phyloP scores from a whole-genome alignment of 2,888 invertebrate genomes.

The Athripsodes cinereus region DNA sequence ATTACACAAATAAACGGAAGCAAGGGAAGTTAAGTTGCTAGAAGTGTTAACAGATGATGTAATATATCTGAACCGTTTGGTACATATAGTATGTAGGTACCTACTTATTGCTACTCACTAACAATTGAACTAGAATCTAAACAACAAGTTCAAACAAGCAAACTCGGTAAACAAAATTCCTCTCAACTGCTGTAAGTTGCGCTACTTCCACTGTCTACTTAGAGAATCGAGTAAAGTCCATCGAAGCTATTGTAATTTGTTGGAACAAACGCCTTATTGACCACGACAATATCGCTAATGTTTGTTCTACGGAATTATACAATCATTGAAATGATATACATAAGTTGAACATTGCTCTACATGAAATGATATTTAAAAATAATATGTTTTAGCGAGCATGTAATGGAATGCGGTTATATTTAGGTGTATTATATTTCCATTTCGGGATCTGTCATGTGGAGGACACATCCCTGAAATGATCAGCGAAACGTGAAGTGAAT shows the following conservation, averaged over 20 bases:
- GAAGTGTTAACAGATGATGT: not conserved
- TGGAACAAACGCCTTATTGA: not conserved
- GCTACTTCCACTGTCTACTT: not conserved
- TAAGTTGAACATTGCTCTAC: no score
- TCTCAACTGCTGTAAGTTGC: not conserved
- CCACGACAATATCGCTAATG: not conserved
- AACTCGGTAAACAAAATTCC: constrained; percentile 13
- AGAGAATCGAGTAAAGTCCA: not conserved
- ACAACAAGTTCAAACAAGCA: constrained; percentile 24
- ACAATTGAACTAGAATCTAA: constrained; percentile 15
- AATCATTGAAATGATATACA: no score
- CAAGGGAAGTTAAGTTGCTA: not conserved
- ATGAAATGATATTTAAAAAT: no score
- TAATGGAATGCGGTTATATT: no score
- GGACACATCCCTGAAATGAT: no score
- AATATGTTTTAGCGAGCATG: no score
- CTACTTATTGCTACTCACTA: no score
- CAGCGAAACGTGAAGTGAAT: no score
- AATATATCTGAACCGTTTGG: not conserved
- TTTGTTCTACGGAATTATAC: not conserved
- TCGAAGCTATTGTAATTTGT: not conserved
- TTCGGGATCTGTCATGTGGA: no score
- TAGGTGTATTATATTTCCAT: no score
- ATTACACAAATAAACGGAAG: not conserved
- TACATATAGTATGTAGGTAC: no score